Conservation (phyloP, 2,888 invertebrate genomes). For the Stenodera caucasica region DNA sequence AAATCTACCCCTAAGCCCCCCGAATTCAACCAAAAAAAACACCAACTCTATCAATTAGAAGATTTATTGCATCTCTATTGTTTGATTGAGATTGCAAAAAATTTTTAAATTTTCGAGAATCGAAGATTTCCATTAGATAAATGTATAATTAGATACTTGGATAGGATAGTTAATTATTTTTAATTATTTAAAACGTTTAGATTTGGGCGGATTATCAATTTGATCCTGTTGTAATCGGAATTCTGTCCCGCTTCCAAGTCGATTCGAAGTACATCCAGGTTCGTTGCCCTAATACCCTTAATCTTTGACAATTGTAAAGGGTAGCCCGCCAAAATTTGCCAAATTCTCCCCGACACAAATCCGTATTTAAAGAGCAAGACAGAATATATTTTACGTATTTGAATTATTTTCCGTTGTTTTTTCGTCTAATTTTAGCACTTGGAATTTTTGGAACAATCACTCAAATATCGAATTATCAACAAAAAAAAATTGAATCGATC, state of each 20-base stretch:
- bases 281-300: slow-evolving; percentile 19
- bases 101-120: no score
- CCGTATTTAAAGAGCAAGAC: no score
- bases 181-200: no score
- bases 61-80: no score
- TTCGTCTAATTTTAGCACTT: background rate
- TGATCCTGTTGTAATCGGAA: background rate
- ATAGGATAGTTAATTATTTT: no score
- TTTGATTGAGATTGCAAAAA: no score
- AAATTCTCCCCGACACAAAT: background rate
- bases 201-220: background rate
- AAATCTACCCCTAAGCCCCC: background rate
- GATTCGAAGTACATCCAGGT: slow-evolving; percentile 7
- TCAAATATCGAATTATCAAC: background rate
- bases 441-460: background rate
- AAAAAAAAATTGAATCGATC: background rate
- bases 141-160: no score
- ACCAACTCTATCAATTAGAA: no score
- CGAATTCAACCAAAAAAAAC: background rate
- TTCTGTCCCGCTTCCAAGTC: slow-evolving; percentile 10
- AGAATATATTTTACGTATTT: background rate
- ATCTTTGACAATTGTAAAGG: background rate
- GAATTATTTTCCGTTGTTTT: background rate
- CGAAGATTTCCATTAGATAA: no score
- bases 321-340: slow-evolving; percentile 20